Evolutionary conservation across 2,888 invertebrate genomes (phyloP).

Genomic region (Andrena bucephala): DNA sequence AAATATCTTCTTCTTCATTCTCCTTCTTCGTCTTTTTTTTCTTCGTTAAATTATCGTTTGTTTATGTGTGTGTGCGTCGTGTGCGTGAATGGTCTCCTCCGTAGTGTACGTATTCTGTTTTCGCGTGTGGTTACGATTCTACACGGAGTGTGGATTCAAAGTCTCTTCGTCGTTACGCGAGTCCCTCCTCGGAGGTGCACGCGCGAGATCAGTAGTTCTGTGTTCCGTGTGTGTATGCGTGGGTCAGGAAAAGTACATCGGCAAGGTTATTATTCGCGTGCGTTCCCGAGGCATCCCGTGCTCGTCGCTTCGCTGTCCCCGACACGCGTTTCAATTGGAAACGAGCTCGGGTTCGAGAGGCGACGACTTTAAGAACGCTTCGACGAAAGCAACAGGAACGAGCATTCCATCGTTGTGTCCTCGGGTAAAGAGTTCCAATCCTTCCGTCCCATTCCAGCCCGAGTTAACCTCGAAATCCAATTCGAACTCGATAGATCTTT

Average conservation of each 20-base stretch:
- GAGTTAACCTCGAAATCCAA: constrained; percentile 34
- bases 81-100: constrained; percentile 42
- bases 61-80: constrained; percentile 51
- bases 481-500: constrained; percentile 3
- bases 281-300: constrained; percentile 30
- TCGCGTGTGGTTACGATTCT: constrained; percentile 16
- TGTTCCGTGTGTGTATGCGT: constrained; percentile 8
- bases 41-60: constrained; percentile 20
- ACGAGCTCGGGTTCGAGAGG: neutral
- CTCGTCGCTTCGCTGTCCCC: constrained; percentile 23
- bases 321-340: neutral
- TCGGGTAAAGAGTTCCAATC: neutral
- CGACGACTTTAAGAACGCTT: constrained; percentile 18
- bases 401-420: constrained; percentile 20
- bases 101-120: constrained; percentile 26
- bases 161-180: neutral
- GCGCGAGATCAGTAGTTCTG: neutral
- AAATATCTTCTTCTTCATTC: constrained; percentile 23
- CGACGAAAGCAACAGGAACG: constrained; percentile 22
- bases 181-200: neutral
- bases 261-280: constrained; percentile 36
- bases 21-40: constrained; percentile 14
- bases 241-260: constrained; percentile 28
- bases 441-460: neutral
- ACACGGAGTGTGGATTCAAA: constrained; percentile 3